Percentiles rank a stretch among this genome's conserved stretches.
phyloP scores from a whole-genome alignment of 1,140 invertebrate genomes.

The Maniola jurtina region DNA sequence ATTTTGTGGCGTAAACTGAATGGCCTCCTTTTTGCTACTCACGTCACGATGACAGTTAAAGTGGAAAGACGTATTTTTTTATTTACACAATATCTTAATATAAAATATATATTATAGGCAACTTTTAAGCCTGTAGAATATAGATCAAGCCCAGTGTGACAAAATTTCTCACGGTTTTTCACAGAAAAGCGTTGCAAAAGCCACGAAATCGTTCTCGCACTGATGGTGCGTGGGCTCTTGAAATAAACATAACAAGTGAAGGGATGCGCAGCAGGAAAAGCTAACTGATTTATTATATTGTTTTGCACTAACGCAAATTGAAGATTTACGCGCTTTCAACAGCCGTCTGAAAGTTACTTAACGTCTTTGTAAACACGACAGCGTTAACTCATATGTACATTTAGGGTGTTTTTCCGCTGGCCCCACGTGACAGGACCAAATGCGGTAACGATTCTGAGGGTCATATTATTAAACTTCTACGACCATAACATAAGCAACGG shows the following conservation, averaged over 20 bases:
- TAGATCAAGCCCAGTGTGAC: too few relatives aligned
- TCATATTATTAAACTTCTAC: too few relatives aligned
- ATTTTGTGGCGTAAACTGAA: conserved; percentile 45
- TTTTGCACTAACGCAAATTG: conserved; percentile 32
- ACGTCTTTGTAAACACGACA: conserved; percentile 35
- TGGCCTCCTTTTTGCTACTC: conserved; percentile 45
- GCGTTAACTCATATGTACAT: conserved; percentile 28
- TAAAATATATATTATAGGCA: too few relatives aligned
- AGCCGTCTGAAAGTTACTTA: conserved; percentile 35
- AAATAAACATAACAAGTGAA: too few relatives aligned
- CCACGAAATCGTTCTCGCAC: background rate
- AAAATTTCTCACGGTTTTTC: too few relatives aligned
- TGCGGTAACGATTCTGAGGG: too few relatives aligned
- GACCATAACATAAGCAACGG: too few relatives aligned
- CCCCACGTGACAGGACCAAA: too few relatives aligned
- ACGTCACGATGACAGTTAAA: conserved; percentile 40
- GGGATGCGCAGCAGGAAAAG: conserved; percentile 16
- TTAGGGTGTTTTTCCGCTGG: background rate
- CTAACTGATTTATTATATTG: conserved; percentile 34
- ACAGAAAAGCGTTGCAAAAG: too few relatives aligned
- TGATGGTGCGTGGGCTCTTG: too few relatives aligned
- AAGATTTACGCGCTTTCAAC: conserved; percentile 37
- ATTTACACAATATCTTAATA: too few relatives aligned
- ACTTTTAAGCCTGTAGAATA: too few relatives aligned
- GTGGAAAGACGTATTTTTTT: conserved; percentile 26